Conservation (phyloP, 2,888 invertebrate genomes). For the Plagiodera versicolora region DNA sequence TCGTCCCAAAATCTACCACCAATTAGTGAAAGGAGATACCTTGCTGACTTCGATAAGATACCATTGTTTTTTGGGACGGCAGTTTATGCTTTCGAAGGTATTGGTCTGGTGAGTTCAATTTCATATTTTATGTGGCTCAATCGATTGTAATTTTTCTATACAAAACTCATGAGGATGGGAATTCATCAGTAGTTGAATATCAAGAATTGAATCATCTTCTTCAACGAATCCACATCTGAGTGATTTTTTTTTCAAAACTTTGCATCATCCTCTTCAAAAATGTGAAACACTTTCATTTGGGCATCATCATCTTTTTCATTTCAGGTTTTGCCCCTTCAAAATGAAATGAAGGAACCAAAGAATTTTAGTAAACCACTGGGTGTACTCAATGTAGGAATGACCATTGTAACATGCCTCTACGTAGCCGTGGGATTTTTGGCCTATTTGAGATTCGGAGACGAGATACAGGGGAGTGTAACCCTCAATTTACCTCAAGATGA, state of each 20-base stretch:
- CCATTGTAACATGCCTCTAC: slow-evolving; percentile 76
- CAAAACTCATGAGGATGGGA: too few species aligned
- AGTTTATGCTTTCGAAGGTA: slow-evolving; percentile 96
- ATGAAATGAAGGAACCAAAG: slow-evolving; percentile 81
- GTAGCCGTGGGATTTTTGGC: slow-evolving; percentile 83
- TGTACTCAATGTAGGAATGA: slow-evolving; percentile 89
- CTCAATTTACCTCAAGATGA: slow-evolving; percentile 73
- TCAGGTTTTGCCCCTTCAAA: slow-evolving; percentile 90
- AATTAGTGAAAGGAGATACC: slow-evolving; percentile 60
- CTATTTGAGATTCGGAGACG: slow-evolving; percentile 85
- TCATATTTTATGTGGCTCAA: too few species aligned
- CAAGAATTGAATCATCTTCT: too few species aligned
- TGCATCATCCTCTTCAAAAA: too few species aligned
- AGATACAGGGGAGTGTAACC: slow-evolving; percentile 81
- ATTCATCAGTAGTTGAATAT: too few species aligned
- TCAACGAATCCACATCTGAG: too few species aligned
- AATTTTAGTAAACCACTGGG: slow-evolving; percentile 80
- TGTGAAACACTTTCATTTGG: too few species aligned
- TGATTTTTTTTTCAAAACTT: too few species aligned
- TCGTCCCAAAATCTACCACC: slow-evolving; percentile 73
- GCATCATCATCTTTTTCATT: too few species aligned
- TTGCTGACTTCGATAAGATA: slow-evolving; percentile 63
- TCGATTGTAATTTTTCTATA: too few species aligned
- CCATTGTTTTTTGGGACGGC: slow-evolving; percentile 96
- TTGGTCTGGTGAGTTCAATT: slow-evolving; percentile 70